Evolutionary conservation across 2,888 invertebrate species (phyloP).

Genomic region (Helleia helle): DNA sequence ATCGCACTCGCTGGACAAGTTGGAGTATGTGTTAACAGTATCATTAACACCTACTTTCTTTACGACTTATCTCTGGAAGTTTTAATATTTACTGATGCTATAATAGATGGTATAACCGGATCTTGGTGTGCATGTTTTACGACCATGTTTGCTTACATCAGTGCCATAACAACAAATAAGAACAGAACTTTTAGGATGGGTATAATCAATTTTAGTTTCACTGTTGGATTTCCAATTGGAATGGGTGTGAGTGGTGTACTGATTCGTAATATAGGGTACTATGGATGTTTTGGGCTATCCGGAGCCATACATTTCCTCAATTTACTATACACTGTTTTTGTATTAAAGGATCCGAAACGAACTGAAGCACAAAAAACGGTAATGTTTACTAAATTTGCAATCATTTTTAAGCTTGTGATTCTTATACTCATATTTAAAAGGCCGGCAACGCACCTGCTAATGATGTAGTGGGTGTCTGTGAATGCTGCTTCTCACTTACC

Average conservation of each 20-base stretch:
- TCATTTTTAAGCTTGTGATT: too few species aligned
- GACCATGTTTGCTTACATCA: constrained; percentile 87
- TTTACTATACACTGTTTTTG: constrained; percentile 77
- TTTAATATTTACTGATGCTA: constrained; percentile 80
- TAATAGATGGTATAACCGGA: constrained; percentile 83
- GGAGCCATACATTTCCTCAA: constrained; percentile 78
- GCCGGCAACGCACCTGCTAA: too few species aligned
- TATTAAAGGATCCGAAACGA: constrained; percentile 76
- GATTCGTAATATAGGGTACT: constrained; percentile 79
- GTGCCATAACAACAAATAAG: constrained; percentile 84
- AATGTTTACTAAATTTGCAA: too few species aligned
- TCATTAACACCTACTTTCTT: constrained; percentile 83
- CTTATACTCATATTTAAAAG: too few species aligned
- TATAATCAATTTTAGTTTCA: constrained; percentile 87
- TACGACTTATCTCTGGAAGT: constrained; percentile 82
- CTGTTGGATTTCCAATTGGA: constrained; percentile 90
- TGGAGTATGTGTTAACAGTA: constrained; percentile 78
- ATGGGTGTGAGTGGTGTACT: constrained; percentile 87
- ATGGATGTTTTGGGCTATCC: constrained; percentile 82
- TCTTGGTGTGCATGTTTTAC: constrained; percentile 88
- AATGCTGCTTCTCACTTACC: too few species aligned
- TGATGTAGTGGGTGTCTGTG: too few species aligned
- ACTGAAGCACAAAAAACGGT: constrained; percentile 45
- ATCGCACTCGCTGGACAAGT: constrained; percentile 82
- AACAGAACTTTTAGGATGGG: constrained; percentile 88